Base-by-base conservation (phyloP, 1,140 invertebrate genomes). In the Mycetomoellerius zeteki region DNA sequence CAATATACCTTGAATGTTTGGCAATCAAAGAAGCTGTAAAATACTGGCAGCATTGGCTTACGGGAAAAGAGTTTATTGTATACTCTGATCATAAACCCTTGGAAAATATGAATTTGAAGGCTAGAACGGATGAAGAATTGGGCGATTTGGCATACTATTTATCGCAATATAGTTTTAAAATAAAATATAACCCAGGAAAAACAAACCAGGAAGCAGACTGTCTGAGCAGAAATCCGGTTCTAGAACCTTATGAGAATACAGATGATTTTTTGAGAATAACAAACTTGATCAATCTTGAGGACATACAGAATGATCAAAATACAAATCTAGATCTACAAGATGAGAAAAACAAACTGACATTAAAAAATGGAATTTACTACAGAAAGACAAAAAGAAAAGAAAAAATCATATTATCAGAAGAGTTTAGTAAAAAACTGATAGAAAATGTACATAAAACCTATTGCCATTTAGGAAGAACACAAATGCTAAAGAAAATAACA, bases 151-250 rank as follows among this genome's bases (percentile, higher is more conserved):
- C 60, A 16, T 62, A 62, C 30, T 62, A 62, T 30, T 30, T 62
- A 33, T 64, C 62, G 3, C 62, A 64, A 33, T 64, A 33, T 33
- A 33, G 4, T 33, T 64, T 64, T n/a, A 33, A 33, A 33, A 64
- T 64, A 64, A 64, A 33, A 64, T 64, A 64, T 19, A 30, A 64
- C 54, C 56, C 65, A 69, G 65, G 65, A 16, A 69, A 47, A 69
- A 12, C 37, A 24, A 69, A 69, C 5, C n/a, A 47, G 3, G 64
- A 67, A 21, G 33, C 64, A 14, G 64, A 67, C 19, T 67, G 64
- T 21, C 10, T 67, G 8, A 69, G 65, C 12, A 24, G 65, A 47
- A 69, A 69, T 47, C 12, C 37, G 1, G 37, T 69, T 5, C 3
- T 69, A 3, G n/a, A 69, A 16, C 37, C 65, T n/a, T 2, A 69